Conservation (phyloP, 2,113 vertebrate species). For the Leucoraja erinaceus region DNA sequence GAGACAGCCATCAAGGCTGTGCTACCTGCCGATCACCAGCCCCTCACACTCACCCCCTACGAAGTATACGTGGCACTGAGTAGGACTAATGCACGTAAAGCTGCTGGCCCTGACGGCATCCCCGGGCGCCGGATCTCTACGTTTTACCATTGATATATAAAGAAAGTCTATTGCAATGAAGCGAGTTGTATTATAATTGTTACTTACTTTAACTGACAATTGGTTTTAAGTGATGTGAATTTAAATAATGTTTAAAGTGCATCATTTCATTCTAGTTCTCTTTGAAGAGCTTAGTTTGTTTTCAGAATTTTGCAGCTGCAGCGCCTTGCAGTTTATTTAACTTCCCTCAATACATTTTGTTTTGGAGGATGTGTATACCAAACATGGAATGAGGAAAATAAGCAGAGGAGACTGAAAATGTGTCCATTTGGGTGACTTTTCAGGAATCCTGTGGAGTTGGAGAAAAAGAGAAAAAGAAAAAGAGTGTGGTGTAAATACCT, state of each 20-base stretch:
- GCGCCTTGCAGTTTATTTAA: neutral
- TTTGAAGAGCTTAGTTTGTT: neutral
- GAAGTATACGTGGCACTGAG: too few relatives aligned
- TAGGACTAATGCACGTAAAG: too few relatives aligned
- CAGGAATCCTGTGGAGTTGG: neutral
- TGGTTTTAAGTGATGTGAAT: neutral
- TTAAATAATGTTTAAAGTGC: constrained; percentile 1
- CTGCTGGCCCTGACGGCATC: too few relatives aligned
- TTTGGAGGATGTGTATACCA: neutral
- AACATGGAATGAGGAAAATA: neutral
- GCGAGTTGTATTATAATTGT: neutral
- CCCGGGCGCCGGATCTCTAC: too few relatives aligned
- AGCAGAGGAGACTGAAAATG: neutral
- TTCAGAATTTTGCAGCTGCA: neutral
- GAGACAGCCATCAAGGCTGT: too few relatives aligned
- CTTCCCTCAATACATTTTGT: neutral
- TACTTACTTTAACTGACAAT: neutral
- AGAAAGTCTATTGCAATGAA: neutral
- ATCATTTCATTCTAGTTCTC: neutral
- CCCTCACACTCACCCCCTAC: too few relatives aligned
- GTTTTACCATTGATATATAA: neutral
- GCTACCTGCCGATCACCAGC: too few relatives aligned
- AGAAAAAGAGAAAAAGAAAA: neutral
- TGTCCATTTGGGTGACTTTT: neutral
- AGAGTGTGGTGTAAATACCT: neutral